phyloP scores from a whole-genome alignment of 2,113 vertebrate species.

The Corapipo altera region DNA sequence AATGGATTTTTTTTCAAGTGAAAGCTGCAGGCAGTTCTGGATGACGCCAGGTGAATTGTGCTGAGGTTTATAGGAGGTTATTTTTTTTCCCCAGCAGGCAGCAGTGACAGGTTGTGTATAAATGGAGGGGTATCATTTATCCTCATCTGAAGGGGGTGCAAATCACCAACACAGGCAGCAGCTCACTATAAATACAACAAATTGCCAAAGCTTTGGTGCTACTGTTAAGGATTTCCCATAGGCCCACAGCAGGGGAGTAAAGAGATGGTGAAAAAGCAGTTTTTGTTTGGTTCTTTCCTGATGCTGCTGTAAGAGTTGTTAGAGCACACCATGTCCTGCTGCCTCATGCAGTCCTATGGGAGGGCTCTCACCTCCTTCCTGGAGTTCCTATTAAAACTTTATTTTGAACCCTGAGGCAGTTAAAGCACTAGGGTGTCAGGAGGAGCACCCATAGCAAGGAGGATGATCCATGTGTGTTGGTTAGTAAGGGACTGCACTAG shows the following conservation, averaged over 20 bases:
- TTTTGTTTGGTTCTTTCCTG: not conserved
- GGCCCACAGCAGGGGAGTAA: not conserved
- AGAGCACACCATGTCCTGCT: not conserved
- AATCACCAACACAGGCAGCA: not conserved
- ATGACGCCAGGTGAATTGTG: slow-evolving; percentile 19
- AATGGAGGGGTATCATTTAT: slow-evolving; percentile 27
- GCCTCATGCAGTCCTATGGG: not conserved
- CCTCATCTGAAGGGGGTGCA: slow-evolving; percentile 21
- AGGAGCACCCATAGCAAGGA: not conserved
- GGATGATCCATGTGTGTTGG: not conserved
- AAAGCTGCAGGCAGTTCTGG: slow-evolving; percentile 31
- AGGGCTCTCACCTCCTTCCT: not conserved
- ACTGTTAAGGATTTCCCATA: not conserved
- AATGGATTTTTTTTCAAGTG: slow-evolving; percentile 22
- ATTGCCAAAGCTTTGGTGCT: slow-evolving; percentile 11
- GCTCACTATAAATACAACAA: slow-evolving; percentile 7
- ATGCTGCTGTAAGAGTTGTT: not conserved
- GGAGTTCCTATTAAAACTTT: not conserved
- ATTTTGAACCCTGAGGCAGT: not conserved
- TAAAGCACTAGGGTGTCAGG: not conserved
- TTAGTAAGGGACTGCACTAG: not conserved
- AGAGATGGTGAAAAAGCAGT: not conserved
- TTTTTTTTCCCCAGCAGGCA: not conserved
- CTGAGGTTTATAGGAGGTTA: slow-evolving; percentile 32
- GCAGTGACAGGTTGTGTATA: slow-evolving; percentile 16